Conservation (phyloP, 2,797 vertebrate genomes). For the Loris lydekkerianus region DNA sequence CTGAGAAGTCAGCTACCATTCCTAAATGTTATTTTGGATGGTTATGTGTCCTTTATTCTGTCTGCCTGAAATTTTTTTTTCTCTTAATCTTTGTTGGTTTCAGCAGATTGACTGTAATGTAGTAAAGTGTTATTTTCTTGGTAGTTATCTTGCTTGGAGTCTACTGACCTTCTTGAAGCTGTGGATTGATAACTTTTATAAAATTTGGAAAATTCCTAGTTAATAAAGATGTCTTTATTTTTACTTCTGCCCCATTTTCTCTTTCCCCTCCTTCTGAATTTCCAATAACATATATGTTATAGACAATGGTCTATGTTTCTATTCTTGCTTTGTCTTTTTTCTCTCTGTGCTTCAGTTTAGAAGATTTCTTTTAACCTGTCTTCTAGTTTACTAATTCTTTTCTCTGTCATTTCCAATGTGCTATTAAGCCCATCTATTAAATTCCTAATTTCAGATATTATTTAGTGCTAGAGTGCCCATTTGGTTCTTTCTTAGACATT, state of each 20-base stretch:
- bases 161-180: neutral
- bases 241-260: neutral
- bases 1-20: neutral
- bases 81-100: neutral
- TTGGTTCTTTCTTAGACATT: neutral
- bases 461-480: neutral
- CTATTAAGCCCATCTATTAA: neutral
- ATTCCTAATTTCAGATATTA: neutral
- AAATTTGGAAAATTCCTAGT: constrained; percentile 1
- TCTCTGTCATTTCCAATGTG: neutral
- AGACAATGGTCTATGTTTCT: neutral
- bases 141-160: neutral
- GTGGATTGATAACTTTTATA: neutral
- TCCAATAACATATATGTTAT: neutral
- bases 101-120: neutral
- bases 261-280: neutral
- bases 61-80: neutral
- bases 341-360: neutral
- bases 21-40: neutral
- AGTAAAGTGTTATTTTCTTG: neutral
- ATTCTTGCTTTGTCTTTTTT: neutral
- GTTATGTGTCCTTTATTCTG: neutral
- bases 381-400: neutral
- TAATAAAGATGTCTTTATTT: neutral
- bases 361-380: neutral